phyloP scores from a whole-genome alignment of 2,113 vertebrate species.

The Tenebrosternarchus preto region DNA sequence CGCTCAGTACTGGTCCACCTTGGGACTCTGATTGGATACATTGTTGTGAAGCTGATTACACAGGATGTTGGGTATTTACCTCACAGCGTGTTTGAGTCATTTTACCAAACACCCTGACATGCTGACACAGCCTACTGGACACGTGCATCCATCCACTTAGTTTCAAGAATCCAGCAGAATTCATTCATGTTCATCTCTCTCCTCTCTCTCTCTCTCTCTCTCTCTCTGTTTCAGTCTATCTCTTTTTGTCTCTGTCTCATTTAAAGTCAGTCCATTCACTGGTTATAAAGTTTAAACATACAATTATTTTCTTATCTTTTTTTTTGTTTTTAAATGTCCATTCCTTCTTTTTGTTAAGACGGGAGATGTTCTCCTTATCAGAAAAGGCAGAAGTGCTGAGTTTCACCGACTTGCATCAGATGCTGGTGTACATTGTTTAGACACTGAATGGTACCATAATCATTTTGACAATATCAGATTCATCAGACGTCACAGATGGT shows the following conservation, averaged over 20 bases:
- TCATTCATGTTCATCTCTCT: not conserved
- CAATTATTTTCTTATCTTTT: not conserved
- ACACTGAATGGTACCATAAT: not conserved
- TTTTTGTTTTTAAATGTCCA: not conserved
- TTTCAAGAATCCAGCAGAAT: constrained; percentile 11
- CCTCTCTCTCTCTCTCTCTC: not conserved
- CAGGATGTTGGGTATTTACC: constrained; percentile 9
- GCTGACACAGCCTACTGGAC: constrained; percentile 4
- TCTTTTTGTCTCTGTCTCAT: not conserved
- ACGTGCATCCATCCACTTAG: not conserved
- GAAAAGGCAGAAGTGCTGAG: too few species aligned
- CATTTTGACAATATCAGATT: not conserved
- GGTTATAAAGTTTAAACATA: constrained; percentile 8
- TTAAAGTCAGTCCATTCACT: constrained; percentile 52
- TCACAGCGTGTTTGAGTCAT: not conserved
- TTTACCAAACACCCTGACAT: not conserved
- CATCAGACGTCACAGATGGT: not conserved
- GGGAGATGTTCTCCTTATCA: not conserved
- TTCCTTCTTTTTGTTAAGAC: not conserved
- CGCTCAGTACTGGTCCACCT: not conserved
- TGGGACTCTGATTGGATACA: not conserved
- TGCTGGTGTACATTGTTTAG: too few species aligned
- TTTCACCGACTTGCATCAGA: too few species aligned
- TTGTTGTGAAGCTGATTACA: constrained; percentile 15
- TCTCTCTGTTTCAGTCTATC: not conserved